A percentile compares a stretch with the other conserved stretches of the same genome.
Evolutionary conservation across 2,797 vertebrate genomes (phyloP).

Genomic region (Trachurus trachurus): DNA sequence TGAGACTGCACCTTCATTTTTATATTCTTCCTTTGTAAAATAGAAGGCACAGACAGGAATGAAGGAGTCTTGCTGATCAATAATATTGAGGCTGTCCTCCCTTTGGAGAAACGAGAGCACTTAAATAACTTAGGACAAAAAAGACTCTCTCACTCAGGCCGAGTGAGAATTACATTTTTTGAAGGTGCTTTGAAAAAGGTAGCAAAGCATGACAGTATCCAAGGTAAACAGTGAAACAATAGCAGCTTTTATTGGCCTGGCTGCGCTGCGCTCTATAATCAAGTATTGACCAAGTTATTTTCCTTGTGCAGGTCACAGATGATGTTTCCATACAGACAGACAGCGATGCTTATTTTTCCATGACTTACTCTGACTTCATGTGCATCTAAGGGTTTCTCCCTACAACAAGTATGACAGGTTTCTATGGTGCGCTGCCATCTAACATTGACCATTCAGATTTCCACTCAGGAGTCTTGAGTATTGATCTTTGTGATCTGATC

Average conservation of each 20-base stretch:
- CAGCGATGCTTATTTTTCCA: constrained; percentile 27
- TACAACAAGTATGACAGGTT: neutral
- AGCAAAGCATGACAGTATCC: neutral
- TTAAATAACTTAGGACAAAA: constrained; percentile 10
- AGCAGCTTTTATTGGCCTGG: neutral
- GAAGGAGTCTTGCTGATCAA: constrained; percentile 22
- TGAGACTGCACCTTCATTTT: constrained; percentile 18
- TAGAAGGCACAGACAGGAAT: neutral
- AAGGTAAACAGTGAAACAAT: constrained; percentile 22
- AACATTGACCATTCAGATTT: neutral
- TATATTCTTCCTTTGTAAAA: constrained; percentile 15
- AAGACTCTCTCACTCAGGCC: neutral
- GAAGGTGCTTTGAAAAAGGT: constrained; percentile 18
- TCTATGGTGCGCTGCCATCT: constrained; percentile 9
- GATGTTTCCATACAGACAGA: constrained; percentile 19
- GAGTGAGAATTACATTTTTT: neutral
- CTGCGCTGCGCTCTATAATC: neutral
- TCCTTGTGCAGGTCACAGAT: constrained; percentile 16
- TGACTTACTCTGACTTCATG: constrained; percentile 8
- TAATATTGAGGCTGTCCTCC: constrained; percentile 11
- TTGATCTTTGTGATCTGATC: constrained; percentile 39
- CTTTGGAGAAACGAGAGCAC: constrained; percentile 6
- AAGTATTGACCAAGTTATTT: constrained; percentile 7
- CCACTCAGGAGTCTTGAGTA: neutral
- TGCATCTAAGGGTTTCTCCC: neutral